Base-by-base conservation (phyloP, 2,888 invertebrate species). In the Eilema sororculum region DNA sequence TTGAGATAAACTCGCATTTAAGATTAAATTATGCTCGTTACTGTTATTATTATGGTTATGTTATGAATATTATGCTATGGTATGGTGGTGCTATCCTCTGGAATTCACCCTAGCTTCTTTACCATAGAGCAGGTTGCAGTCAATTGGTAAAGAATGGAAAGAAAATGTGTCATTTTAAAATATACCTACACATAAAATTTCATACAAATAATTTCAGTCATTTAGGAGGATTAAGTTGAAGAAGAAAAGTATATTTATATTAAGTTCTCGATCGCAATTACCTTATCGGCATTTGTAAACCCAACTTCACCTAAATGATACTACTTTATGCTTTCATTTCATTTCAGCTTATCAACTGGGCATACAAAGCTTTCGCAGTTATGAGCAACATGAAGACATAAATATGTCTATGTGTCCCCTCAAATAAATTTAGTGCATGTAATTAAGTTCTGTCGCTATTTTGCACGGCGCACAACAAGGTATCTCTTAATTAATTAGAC, bases 311-410 rank as follows among this genome's bases (percentile, higher is more conserved):
- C 46, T 37, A 37, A 12, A 12, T 12, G 12, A 37, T 1, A 37
- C 12, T 12, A 37, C 1, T 3, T 41, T 4, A 28, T 70, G 30
- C n/a, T 33, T 30, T 68, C 41, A 58, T 78, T 78, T 66, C 61
- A 65, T 82, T 93, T 81, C 91, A 95, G 95, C 91, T 95, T 68
- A 94, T 95, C 85, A 95, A 95, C 85, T 95, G 95, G 95, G 90
- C 95, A 12, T 95, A 95, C 85, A 95, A 95, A 89, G 95, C 93
- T 2, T 95, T 95, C 78, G 95, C 95, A 67, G 94, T 95, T 22
- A 94, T 95, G 90, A 91, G 94, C 59, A 94, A 93, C 74, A 93
- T 92, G 92, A 94, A 95, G 86, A 94, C 92, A 87, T 93, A 88
- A 89, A 83, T 57, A 71, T 61, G 33, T 63, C 72, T 67, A 70